phyloP scores from a whole-genome alignment of 2,113 vertebrate genomes.

The Chrysochloris asiatica region DNA sequence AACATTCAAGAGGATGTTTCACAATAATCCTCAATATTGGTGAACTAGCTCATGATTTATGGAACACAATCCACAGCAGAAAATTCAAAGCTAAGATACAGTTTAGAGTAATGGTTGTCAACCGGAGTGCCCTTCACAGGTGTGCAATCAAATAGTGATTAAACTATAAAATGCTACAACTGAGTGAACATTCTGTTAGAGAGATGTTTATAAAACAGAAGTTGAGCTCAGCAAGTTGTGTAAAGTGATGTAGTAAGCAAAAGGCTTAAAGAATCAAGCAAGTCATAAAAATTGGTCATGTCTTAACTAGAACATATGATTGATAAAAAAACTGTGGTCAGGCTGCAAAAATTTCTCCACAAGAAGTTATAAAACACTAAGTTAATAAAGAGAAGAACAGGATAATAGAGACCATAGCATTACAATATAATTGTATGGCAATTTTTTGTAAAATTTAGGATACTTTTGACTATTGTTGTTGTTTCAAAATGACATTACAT shows the following conservation, averaged over 20 bases:
- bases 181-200: not conserved
- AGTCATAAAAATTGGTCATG: not conserved
- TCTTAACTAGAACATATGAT: not conserved
- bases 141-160: not conserved
- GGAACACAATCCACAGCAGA: not conserved
- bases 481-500: not conserved
- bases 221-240: not conserved
- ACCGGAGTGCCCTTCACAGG: not conserved
- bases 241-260: not conserved
- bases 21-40: not conserved
- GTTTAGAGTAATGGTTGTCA: not conserved
- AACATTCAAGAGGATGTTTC: not conserved
- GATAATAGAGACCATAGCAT: not conserved
- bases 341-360: not conserved
- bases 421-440: not conserved
- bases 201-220: not conserved
- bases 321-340: not conserved
- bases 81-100: not conserved
- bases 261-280: not conserved
- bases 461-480: not conserved
- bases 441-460: not conserved
- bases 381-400: too few relatives aligned
- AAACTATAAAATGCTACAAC: not conserved
- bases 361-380: not conserved
- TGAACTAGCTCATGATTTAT: not conserved